phyloP scores from a whole-genome alignment of 1,140 invertebrate species.

The Solenopsis invicta region DNA sequence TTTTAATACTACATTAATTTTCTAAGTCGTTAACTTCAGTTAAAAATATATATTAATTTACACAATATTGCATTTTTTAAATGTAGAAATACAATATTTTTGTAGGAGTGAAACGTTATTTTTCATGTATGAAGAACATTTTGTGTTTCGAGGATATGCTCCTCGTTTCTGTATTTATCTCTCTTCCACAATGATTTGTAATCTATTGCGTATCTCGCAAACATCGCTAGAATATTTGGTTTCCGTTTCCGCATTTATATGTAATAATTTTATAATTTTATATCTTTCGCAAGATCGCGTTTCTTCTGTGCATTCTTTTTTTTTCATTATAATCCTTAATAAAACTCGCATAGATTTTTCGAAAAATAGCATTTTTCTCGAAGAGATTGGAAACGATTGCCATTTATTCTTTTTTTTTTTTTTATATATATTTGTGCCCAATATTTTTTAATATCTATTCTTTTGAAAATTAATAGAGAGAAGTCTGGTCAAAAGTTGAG shows the following conservation, averaged over 20 bases:
- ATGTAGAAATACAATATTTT: not conserved
- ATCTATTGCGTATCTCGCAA: not conserved
- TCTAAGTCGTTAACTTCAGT: too few relatives aligned
- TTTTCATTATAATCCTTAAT: not conserved
- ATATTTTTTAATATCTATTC: too few relatives aligned
- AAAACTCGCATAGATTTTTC: not conserved
- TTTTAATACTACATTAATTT: too few relatives aligned
- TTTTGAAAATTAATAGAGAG: too few relatives aligned
- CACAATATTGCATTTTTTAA: too few relatives aligned
- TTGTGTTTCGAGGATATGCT: not conserved
- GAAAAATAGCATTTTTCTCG: not conserved
- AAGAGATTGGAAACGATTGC: too few relatives aligned
- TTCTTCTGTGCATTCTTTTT: not conserved
- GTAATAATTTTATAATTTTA: not conserved
- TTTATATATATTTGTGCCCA: too few relatives aligned
- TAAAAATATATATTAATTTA: too few relatives aligned
- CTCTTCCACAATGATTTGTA: not conserved
- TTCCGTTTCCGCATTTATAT: not conserved
- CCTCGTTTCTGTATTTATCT: not conserved
- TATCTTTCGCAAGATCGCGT: not conserved
- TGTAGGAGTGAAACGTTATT: not conserved
- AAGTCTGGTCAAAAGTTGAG: not conserved
- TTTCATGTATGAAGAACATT: not conserved
- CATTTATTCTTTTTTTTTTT: too few relatives aligned
- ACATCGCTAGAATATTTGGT: not conserved